Base-by-base conservation (phyloP, 2,888 invertebrate species). In the Parnassius smintheus region DNA sequence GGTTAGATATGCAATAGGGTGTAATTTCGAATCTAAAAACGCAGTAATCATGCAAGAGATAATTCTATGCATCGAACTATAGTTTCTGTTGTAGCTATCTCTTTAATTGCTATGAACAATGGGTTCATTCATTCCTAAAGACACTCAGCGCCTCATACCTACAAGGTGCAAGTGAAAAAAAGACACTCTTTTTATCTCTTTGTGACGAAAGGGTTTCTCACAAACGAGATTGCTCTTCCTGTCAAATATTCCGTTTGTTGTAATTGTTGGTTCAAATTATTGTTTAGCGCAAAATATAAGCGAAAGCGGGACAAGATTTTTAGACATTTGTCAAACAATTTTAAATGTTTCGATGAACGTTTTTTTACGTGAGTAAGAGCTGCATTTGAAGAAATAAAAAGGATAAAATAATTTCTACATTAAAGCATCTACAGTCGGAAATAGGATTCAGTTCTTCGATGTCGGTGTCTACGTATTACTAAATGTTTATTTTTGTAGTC, bases 151-250 rank as follows among this genome's bases (percentile, higher is more conserved):
- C 50, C 42, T 49, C 22, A 44, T 41, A 49, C 35, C 45, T 45
- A 25, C 48, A 11, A 64, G 56, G 60, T 64, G 51, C 52, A 49
- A 53, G 56, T 49, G n/a, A n/a, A n/a, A n/a, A 44, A 49, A 55
- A 64, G 53, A 53, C 35, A 35, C 41, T 56, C 58, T 62, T 59
- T 59, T 54, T 62, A 45, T 59, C 56, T 59, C 68, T 70, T 66
- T 63, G 62, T 64, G 60, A 61, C 58, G 57, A 56, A 59, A 46
- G 64, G 62, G 67, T 66, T 70, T 66, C 68, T 65, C 65, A 66
- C 63, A 67, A 59, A 66, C 60, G 61, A 64, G 54, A 59, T 64
- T 52, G 53, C 54, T 67, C 68, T 75, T 75, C 74, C 74, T 70
- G 69, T 59, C 63, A 59, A 52, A 60, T 59, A 66, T 66, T 70